phyloP scores from a whole-genome alignment of 2,113 vertebrate species.

The Poecile atricapillus region DNA sequence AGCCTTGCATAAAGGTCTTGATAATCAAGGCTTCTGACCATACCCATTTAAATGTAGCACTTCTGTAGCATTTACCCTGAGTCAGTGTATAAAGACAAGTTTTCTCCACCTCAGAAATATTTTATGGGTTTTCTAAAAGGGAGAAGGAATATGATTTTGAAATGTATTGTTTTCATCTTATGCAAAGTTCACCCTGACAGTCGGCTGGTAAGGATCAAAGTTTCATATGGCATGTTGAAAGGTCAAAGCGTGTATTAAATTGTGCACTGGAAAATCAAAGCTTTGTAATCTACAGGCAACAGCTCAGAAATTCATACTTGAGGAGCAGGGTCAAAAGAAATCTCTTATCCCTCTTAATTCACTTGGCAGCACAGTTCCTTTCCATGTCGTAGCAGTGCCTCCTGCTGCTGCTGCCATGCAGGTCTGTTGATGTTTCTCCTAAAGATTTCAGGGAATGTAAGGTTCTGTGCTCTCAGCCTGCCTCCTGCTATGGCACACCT shows the following conservation, averaged over 20 bases:
- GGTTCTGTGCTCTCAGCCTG: neutral
- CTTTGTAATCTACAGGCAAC: conserved; percentile 43
- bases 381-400: neutral
- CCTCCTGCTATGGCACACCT: neutral
- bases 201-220: conserved; percentile 57
- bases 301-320: conserved; percentile 33
- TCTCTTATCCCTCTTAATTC: conserved; percentile 21
- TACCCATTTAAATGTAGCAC: neutral
- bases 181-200: conserved; percentile 62
- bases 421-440: neutral
- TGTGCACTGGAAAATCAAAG: conserved; percentile 53
- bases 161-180: conserved; percentile 49
- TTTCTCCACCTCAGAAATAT: conserved; percentile 33
- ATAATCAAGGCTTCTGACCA: conserved; percentile 31
- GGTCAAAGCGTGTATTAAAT: conserved; percentile 59
- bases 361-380: neutral
- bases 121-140: neutral
- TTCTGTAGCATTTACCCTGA: conserved; percentile 38
- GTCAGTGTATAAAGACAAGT: neutral
- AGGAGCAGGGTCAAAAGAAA: conserved; percentile 36
- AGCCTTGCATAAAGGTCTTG: neutral
- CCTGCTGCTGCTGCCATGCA: neutral
- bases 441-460: neutral
- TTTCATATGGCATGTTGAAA: conserved; percentile 48
- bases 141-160: neutral